phyloP scores from a whole-genome alignment of 2,113 vertebrate species.

The Piaya cayana region DNA sequence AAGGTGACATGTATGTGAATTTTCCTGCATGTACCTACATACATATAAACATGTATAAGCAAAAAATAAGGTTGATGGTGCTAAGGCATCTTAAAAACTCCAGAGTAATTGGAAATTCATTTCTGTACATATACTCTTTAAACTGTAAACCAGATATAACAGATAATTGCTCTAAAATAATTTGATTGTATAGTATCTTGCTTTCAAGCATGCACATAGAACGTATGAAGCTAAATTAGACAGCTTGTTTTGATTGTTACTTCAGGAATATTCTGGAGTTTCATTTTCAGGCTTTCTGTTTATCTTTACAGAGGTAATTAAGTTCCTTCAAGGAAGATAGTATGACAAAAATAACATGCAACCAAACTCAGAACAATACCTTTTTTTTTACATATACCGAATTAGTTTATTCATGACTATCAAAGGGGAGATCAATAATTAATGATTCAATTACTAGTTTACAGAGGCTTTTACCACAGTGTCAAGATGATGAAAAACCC shows the following conservation, averaged over 20 bases:
- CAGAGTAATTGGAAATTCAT: not conserved
- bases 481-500: slow-evolving; percentile 84
- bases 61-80: not conserved
- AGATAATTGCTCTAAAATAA: not conserved
- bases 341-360: not conserved
- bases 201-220: not conserved
- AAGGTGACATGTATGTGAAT: not conserved
- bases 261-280: not conserved
- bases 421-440: slow-evolving; percentile 85
- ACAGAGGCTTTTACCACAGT: slow-evolving; percentile 86
- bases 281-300: slow-evolving; percentile 10
- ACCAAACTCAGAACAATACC: not conserved
- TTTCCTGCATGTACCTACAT: not conserved
- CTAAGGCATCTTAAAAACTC: not conserved
- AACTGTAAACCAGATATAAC: not conserved
- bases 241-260: not conserved
- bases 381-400: not conserved
- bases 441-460: slow-evolving; percentile 88
- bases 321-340: not conserved
- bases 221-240: not conserved
- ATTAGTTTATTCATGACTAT: slow-evolving; percentile 60
- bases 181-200: not conserved
- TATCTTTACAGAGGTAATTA: not conserved
- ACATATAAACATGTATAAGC: not conserved
- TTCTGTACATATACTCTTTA: not conserved